phyloP scores from a whole-genome alignment of 2,797 vertebrate genomes.

The Tinamus major region DNA sequence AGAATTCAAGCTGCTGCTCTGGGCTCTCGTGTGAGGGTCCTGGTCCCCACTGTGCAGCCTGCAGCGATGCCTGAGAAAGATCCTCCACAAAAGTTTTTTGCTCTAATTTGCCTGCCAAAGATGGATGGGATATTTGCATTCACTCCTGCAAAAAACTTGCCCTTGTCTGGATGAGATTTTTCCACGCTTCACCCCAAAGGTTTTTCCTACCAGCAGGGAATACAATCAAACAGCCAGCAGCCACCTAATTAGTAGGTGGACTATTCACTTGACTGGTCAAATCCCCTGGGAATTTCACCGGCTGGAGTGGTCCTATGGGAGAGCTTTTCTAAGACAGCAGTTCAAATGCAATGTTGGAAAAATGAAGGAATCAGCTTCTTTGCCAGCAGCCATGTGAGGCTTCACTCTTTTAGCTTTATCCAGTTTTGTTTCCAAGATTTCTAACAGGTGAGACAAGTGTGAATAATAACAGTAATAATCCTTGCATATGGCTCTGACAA shows the following conservation, averaged over 20 bases:
- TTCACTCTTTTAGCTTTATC: neutral
- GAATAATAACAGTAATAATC: neutral
- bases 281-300: neutral
- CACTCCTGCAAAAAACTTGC: neutral
- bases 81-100: neutral
- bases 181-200: neutral
- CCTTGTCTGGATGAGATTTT: neutral
- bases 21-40: neutral
- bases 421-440: neutral
- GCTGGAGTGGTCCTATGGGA: neutral
- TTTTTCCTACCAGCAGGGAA: neutral
- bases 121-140: neutral
- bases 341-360: neutral
- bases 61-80: neutral
- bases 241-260: conserved; percentile 15
- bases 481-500: neutral
- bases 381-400: neutral
- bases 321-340: neutral
- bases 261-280: conserved; percentile 32
- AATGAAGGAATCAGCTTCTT: neutral
- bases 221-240: neutral
- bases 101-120: neutral
- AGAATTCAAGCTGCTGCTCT: neutral
- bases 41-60: neutral
- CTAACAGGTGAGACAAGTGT: neutral